Percentiles rank a stretch among this genome's conserved stretches.
These are phyloP conservation scores for Julus scandinavius DNA, from an alignment of 2,888 invertebrate species.

Conservation along the genomic window DNA sequence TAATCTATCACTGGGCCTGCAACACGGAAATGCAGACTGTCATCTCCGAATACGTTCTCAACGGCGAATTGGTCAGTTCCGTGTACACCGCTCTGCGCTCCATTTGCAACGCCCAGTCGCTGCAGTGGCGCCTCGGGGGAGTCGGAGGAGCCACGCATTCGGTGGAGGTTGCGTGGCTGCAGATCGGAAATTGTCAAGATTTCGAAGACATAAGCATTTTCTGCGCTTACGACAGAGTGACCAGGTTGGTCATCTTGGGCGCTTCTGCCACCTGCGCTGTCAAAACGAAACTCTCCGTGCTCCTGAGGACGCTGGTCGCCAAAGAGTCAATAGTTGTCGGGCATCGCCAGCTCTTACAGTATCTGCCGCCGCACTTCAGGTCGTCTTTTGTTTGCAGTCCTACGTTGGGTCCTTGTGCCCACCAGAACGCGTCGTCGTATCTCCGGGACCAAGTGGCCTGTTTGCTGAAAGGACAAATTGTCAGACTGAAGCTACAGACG, in stretches of 20 bases:
- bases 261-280: constrained; percentile 48
- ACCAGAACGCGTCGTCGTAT: constrained; percentile 60
- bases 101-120: constrained; percentile 53
- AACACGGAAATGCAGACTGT: constrained; percentile 56
- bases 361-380: constrained; percentile 54
- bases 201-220: constrained; percentile 33
- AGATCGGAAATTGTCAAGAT: constrained; percentile 50
- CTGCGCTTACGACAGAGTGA: constrained; percentile 57
- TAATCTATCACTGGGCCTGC: constrained; percentile 91
- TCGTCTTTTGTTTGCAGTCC: constrained; percentile 54
- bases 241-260: constrained; percentile 55
- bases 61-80: constrained; percentile 55
- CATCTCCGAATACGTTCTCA: constrained; percentile 15
- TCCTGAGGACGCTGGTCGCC: constrained; percentile 48
- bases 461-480: constrained; percentile 56
- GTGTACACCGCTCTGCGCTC: constrained; percentile 55
- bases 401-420: constrained; percentile 44
- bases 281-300: constrained; percentile 48
- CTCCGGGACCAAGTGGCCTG: constrained; percentile 56
- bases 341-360: constrained; percentile 46
- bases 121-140: constrained; percentile 50
- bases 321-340: constrained; percentile 53
- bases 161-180: constrained; percentile 55
- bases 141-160: constrained; percentile 47
- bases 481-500: constrained; percentile 77